Evolutionary conservation across 2,797 vertebrate species (phyloP), one percentile per base, ranked within the genome.

Genomic region (Psittacula derbiana): DNA sequence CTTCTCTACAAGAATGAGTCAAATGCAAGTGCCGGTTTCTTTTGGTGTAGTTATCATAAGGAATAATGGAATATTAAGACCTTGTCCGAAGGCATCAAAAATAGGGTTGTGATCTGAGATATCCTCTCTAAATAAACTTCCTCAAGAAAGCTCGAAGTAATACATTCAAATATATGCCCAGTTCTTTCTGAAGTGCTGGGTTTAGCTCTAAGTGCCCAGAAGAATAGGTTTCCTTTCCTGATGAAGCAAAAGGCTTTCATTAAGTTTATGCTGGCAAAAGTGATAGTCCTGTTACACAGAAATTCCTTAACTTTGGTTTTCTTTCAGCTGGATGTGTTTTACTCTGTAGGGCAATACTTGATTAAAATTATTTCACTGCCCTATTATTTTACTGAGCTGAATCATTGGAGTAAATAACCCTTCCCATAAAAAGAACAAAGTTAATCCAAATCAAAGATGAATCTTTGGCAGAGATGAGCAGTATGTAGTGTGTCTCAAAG

Each of bases 371-470:
- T 67, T 44, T 61, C 25, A 11, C 8, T 55, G 10, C 40, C 24
- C 1, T 11, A 1, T 38, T 17, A 15, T 52, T 75, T 55, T 33
- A 43, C 53, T 27, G 53, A 58, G 31, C 28, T 33, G 31, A 25
- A 20, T 46, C 21, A 36, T 9, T 60, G 50, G 36, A 28, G 16
- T 38, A 28, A 33, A 33, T 18, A 50, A 30, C 5, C 46, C 30
- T 23, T 46, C 6, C 31, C 30, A 7, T 20, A 12, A 18, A 44
- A 57, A 46, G 30, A 53, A 41, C n/a, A 3, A 13, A 7, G 20
- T 6, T 43, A 46, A 5, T 55, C 40, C 36, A 10, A 2, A 18
- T 13, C 8, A 5, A 46, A 25, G 2, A 1, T 10, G 16, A 0
- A 0, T 25, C 81, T 36, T 58, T 69, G 74, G 57, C 69, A 20